These are phyloP conservation scores for Eremobia ochroleuca DNA, from an alignment of 2,888 invertebrate species.

Conservation along the genomic window DNA sequence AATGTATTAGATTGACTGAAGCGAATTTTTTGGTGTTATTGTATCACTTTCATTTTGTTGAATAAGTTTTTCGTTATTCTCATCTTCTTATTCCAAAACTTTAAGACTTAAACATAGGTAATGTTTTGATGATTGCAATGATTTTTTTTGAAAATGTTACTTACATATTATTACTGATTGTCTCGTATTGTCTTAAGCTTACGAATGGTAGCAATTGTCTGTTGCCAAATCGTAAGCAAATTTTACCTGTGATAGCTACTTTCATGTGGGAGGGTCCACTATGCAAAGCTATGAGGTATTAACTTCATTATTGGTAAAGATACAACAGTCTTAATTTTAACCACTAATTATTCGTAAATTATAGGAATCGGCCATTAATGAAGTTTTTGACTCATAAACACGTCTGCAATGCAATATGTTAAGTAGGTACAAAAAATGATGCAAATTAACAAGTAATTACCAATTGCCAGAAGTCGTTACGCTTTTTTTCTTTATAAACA, in stretches of 20 bases:
- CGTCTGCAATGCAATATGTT: not conserved
- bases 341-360: not conserved
- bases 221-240: no score
- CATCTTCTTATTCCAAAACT: not conserved
- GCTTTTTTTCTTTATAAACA: constrained; percentile 11
- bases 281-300: not conserved
- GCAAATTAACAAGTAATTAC: constrained; percentile 25
- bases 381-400: not conserved
- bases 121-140: not conserved
- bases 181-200: not conserved
- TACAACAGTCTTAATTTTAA: not conserved
- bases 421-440: not conserved
- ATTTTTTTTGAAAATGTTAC: not conserved
- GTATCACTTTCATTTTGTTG: constrained; percentile 43
- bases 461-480: constrained; percentile 1
- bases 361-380: not conserved
- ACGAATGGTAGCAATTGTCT: no score
- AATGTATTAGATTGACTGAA: constrained; percentile 1
- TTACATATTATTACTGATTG: not conserved
- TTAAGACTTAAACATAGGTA: no score
- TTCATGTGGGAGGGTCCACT: not conserved
- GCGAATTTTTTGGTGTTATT: constrained; percentile 9
- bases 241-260: not conserved
- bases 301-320: not conserved
- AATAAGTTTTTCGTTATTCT: not conserved